A percentile compares a stretch with the other conserved stretches of the same genome.
Conservation (phyloP, 2,113 vertebrate genomes). For the Limanda limanda region DNA sequence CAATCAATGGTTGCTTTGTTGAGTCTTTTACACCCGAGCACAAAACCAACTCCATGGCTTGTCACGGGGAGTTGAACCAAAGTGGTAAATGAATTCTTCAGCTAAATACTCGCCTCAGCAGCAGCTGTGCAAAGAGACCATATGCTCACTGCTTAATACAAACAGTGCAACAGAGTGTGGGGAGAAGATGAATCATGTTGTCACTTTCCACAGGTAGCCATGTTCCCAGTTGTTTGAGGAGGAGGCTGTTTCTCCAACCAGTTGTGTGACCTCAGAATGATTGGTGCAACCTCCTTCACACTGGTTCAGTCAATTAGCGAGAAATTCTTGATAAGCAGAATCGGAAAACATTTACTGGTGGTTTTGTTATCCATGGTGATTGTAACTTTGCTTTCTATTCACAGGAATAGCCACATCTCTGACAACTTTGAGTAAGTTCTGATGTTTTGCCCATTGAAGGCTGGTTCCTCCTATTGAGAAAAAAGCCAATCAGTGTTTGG, state of each 20-base stretch:
- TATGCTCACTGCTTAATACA: conserved; percentile 59
- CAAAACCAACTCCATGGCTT: conserved; percentile 42
- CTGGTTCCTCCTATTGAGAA: no score
- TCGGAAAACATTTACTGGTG: no score
- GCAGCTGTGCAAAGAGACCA: conserved; percentile 46
- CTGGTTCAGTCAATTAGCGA: no score
- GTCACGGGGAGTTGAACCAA: conserved; percentile 49
- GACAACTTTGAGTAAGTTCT: no score
- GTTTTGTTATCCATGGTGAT: no score
- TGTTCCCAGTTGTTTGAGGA: conserved; percentile 28
- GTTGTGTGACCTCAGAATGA: conserved; percentile 25
- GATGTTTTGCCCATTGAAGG: no score
- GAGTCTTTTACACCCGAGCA: conserved; percentile 30
- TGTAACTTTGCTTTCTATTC: no score
- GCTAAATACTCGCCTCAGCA: conserved; percentile 60
- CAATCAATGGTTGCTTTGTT: conserved; percentile 23
- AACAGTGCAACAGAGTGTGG: conserved; percentile 53
- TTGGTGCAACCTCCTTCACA: neutral
- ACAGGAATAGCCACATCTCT: no score
- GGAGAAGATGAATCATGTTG: conserved; percentile 62
- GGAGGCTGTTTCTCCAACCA: conserved; percentile 9
- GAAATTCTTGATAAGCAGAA: no score
- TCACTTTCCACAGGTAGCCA: conserved; percentile 59
- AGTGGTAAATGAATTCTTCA: conserved; percentile 60
- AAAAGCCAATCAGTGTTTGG: no score